Evolutionary conservation across 2,888 invertebrate species (phyloP), one percentile per base, ranked within the genome.

Genomic region (Furcula furcula): DNA sequence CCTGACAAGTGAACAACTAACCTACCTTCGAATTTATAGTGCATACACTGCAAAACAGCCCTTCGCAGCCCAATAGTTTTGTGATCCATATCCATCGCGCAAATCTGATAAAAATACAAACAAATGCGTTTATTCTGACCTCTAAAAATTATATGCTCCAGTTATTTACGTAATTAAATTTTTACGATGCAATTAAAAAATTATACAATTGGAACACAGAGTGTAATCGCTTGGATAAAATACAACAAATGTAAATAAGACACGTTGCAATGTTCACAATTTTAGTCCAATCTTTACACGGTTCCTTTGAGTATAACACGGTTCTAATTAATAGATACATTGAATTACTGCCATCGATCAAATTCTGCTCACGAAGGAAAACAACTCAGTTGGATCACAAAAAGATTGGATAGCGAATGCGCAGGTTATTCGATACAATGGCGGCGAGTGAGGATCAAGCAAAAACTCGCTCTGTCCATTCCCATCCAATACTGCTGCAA

Each of bases 371-470:
- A 52, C 52, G 33, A 56, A 63, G 56, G 50, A 58, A 62, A 54
- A 46, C 34, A 40, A 48, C 44, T 40, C 38, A 48, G 44, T 40
- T 37, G 45, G 29, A 48, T 53, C 38, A 50, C 46, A 68, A 50
- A 72, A 70, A 70, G 44, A 46, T 65, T 46, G 42, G 65, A 63
- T 57, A 58, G 48, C 56, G 54, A 50, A 40, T 31, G 29, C 45
- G 36, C 55, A 34, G 52, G 42, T 44, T 52, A 50, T 55, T 55
- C 47, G 46, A 56, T 48, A 64, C 60, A 63, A 58, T 55, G 47
- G 35, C 45, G 58, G 35, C 45, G 58, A 60, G 53, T 60, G 65
- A 56, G 55, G n/a, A 46, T 31, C 11, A 15, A 40, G 41, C 39
- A 67, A 66, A 64, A 65, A 63, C 53, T 55, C 12, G 56, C 39